phyloP scores from a whole-genome alignment of 2,888 invertebrate species.

The Meteorus colon region DNA sequence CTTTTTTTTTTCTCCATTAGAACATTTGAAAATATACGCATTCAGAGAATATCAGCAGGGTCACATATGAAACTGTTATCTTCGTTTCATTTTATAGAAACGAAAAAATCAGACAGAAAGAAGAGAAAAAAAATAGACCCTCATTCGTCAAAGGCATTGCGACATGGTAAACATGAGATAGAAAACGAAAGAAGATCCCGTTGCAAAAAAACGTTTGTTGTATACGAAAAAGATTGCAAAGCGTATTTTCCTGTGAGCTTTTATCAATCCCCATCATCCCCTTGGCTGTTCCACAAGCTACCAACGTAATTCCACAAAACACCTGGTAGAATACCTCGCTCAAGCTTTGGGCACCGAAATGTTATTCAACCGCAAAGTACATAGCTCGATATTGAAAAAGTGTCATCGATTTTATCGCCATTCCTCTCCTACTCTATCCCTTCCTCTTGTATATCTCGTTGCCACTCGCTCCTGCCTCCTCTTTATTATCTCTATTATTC shows the following conservation, averaged over 20 bases:
- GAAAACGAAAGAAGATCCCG: slow-evolving; percentile 2
- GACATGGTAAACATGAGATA: slow-evolving; percentile 22
- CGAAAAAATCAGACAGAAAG: background rate
- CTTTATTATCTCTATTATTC: background rate
- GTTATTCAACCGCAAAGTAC: slow-evolving; percentile 24
- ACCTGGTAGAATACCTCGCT: background rate
- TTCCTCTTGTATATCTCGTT: no score
- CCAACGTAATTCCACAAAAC: background rate
- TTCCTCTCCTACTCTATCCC: background rate
- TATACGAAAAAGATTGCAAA: slow-evolving; percentile 8
- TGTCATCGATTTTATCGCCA: background rate
- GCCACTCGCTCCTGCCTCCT: slow-evolving; percentile 38
- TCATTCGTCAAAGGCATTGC: slow-evolving; percentile 19
- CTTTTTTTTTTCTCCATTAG: background rate
- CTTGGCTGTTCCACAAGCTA: background rate
- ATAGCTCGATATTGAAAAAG: slow-evolving; percentile 43
- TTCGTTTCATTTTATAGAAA: background rate
- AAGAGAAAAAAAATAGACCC: background rate
- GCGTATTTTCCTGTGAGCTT: slow-evolving; percentile 9
- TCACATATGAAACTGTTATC: background rate
- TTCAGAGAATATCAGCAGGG: background rate
- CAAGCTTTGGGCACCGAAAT: background rate
- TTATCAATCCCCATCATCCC: background rate
- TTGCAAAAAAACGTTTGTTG: background rate
- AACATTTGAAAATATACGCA: background rate